These are phyloP conservation scores for Penaeus vannamei DNA, from an alignment of 1,140 invertebrate genomes.

Conservation along the genomic window DNA sequence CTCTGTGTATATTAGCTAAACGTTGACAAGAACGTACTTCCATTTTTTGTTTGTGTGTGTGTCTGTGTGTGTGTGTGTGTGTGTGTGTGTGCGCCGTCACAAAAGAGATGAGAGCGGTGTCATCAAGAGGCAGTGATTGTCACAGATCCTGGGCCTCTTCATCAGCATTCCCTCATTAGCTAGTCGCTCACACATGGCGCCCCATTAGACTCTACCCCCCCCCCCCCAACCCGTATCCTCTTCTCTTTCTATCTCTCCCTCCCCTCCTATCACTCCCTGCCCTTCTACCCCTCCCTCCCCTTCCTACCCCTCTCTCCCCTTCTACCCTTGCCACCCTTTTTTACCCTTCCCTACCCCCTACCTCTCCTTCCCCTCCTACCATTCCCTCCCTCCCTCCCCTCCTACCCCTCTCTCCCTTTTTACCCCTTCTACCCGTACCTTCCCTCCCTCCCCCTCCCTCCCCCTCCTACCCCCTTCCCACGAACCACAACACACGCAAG, in stretches of 20 bases:
- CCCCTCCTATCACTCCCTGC: background rate
- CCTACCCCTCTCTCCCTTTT: background rate
- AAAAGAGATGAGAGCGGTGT: background rate
- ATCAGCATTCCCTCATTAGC: background rate
- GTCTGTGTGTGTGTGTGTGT: background rate
- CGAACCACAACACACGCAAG: background rate
- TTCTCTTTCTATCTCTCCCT: background rate
- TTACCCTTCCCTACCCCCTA: background rate
- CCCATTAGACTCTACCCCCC: background rate
- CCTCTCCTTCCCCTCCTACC: background rate
- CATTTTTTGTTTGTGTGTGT: background rate
- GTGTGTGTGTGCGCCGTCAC: background rate
- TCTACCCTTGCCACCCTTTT: background rate
- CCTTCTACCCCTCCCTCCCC: background rate
- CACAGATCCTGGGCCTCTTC: background rate
- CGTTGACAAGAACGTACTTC: too few relatives aligned
- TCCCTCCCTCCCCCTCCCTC: background rate
- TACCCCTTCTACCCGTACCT: background rate
- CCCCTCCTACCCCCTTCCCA: background rate
- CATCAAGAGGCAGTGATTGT: too few relatives aligned
- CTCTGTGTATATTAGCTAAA: background rate
- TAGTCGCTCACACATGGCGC: background rate
- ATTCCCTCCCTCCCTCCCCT: background rate
- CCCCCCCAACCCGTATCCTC: background rate
- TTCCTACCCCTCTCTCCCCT: background rate